These are phyloP conservation scores for Colletes collaris DNA, from an alignment of 2,888 invertebrate species.

Conservation along the genomic window DNA sequence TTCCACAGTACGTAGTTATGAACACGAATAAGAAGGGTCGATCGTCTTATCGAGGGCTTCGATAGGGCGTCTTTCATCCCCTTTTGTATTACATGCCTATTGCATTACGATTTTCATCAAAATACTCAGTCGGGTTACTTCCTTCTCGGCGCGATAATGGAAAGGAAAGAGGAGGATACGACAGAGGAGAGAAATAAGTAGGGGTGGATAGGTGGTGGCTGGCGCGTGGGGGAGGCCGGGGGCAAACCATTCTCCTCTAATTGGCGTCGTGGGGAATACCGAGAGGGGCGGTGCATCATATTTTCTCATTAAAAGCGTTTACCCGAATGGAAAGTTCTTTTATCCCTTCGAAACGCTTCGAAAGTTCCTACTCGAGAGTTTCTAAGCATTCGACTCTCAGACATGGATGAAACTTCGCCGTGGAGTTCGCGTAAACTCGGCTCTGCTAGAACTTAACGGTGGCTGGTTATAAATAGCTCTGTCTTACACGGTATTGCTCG, in stretches of 20 bases:
- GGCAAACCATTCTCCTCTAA: conserved; percentile 73
- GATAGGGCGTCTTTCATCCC: conserved; percentile 62
- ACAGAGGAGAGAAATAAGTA: conserved; percentile 15
- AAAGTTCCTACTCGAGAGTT: conserved; percentile 65
- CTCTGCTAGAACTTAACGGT: conserved; percentile 60
- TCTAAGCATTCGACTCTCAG: conserved; percentile 60
- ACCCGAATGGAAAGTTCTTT: conserved; percentile 72
- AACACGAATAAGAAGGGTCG: conserved; percentile 71
- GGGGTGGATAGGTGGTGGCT: conserved; percentile 14
- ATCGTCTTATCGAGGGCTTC: conserved; percentile 68
- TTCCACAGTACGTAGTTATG: conserved; percentile 67
- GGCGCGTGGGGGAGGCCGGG: conserved; percentile 24
- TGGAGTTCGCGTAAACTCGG: conserved; percentile 60
- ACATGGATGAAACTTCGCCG: conserved; percentile 56
- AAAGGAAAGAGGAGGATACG: conserved; percentile 34
- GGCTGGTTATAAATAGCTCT: conserved; percentile 63
- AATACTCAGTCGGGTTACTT: conserved; percentile 61
- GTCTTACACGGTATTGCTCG: conserved; percentile 48
- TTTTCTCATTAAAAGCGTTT: conserved; percentile 77
- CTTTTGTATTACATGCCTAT: conserved; percentile 78
- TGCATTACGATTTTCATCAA: conserved; percentile 82
- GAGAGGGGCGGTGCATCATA: conserved; percentile 73
- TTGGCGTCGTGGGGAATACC: conserved; percentile 73
- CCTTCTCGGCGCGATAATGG: conserved; percentile 67
- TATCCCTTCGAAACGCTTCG: conserved; percentile 67